Evolutionary conservation across 30 jellyfish, hydroid and myxozoan species (phyloP), one percentile per base, ranked within the genome.

Genomic region (Cassiopea andromeda): DNA sequence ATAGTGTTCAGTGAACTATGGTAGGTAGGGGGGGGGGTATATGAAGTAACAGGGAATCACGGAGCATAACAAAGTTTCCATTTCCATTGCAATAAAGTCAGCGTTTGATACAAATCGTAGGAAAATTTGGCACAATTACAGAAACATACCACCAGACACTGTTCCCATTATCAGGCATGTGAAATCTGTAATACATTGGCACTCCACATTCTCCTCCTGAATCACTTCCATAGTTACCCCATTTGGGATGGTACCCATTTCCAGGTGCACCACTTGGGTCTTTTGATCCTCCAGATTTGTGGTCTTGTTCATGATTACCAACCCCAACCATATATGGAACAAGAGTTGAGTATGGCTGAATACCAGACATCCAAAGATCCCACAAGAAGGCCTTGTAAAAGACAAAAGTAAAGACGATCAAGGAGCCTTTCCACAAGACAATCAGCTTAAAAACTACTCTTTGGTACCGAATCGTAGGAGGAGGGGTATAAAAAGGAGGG

Each of bases 121-220:
- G 12, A 54, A 3, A 54, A 54, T 54, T 3, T 54, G 12, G 12
- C 12, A 54, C 12, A 54, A 6, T 54, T 54, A 54, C 7, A 70
- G 27, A 1, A 64, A 46, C 97, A 19, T 84, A 94, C 98, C 98
- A 94, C 97, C 97, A 94, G 1, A 94, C 60, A 27, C 73, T 61
- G 79, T 94, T 85, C 45, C 98, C 98, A 81, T 90, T 94, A 54
- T 94, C 97, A 0, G 98, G 97, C 98, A 94, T 94, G 64, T 94
- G 98, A 69, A 94, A 94, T 38, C 98, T 76, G 79, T 94, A 67
- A 50, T 18, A 90, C 98, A 94, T 94, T 49, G 98, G 98, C 46
- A 94, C 97, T 17, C 98, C 97, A 57, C 98, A 94, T 76, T 94
- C 98, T 6, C 98, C 98, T 44, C 97, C 97, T 38, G 98, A 94